phyloP scores from a whole-genome alignment of 2,888 invertebrate species.

The Mesorhabditis sp. region DNA sequence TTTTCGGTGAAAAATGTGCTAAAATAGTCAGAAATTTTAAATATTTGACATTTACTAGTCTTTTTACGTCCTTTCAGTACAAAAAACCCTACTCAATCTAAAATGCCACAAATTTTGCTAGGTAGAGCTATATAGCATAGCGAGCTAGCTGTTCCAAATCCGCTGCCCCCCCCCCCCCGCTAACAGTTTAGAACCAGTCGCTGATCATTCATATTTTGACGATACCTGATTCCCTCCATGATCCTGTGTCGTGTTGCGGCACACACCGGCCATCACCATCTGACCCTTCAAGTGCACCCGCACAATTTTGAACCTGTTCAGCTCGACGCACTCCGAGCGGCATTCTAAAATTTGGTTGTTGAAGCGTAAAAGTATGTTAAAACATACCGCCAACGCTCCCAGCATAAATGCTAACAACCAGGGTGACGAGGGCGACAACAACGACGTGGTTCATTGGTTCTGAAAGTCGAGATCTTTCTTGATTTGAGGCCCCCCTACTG shows the following conservation, averaged over 20 bases:
- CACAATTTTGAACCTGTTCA: slow-evolving; percentile 35
- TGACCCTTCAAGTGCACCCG: slow-evolving; percentile 38
- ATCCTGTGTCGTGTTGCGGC: slow-evolving; percentile 15
- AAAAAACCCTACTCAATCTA: no score
- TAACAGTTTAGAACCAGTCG: background rate
- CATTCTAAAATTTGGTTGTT: slow-evolving; percentile 29
- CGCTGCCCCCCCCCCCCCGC: background rate
- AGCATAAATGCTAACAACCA: background rate
- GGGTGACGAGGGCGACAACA: background rate
- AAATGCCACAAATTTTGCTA: no score
- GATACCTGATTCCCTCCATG: slow-evolving; percentile 13
- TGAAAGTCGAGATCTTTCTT: no score
- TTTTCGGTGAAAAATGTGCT: no score
- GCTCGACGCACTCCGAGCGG: slow-evolving; percentile 39
- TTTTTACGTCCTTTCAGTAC: no score
- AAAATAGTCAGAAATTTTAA: no score
- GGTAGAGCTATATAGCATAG: no score
- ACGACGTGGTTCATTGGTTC: background rate
- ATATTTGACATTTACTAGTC: no score
- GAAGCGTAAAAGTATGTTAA: background rate
- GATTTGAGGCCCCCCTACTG: no score
- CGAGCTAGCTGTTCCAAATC: background rate
- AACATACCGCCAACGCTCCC: background rate
- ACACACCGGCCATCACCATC: slow-evolving; percentile 34
- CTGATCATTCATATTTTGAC: slow-evolving; percentile 2